These are phyloP conservation scores for Drosophila dunni DNA, from an alignment of 1,140 invertebrate species.

Conservation along the genomic window DNA sequence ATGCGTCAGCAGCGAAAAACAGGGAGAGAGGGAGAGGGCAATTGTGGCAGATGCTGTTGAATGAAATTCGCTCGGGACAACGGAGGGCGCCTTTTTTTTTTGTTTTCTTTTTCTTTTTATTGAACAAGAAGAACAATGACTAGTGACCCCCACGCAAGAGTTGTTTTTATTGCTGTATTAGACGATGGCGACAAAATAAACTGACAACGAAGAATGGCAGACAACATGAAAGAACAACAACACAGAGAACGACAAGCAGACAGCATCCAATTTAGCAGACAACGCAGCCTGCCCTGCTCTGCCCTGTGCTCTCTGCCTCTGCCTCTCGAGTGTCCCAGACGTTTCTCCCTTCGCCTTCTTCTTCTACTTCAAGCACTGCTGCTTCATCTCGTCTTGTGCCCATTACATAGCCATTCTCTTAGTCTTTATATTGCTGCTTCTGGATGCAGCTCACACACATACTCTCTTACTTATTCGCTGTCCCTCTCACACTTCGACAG, in stretches of 20 bases:
- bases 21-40: not conserved
- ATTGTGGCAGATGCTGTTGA: constrained; percentile 46
- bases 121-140: constrained; percentile 50
- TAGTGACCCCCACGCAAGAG: constrained; percentile 53
- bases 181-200: constrained; percentile 17
- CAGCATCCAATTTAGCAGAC: constrained; percentile 74
- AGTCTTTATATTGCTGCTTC: constrained; percentile 21
- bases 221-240: constrained; percentile 32
- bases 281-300: constrained; percentile 22
- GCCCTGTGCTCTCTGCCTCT: not conserved
- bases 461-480: constrained; percentile 12
- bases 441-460: constrained; percentile 6
- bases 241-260: constrained; percentile 11
- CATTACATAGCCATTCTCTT: constrained; percentile 4
- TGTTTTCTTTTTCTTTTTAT: constrained; percentile 33
- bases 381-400: constrained; percentile 2
- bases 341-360: too few relatives aligned
- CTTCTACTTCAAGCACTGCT: constrained; percentile 6
- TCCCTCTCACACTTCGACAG: constrained; percentile 41
- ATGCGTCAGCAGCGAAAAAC: constrained; percentile 61
- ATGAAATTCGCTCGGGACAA: constrained; percentile 59
- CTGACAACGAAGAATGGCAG: constrained; percentile 35
- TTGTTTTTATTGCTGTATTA: constrained; percentile 61
- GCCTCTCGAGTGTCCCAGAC: constrained; percentile 40
- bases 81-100: constrained; percentile 37